Conservation (phyloP, 2,888 invertebrate species). For the Acanthosepion esculentum region DNA sequence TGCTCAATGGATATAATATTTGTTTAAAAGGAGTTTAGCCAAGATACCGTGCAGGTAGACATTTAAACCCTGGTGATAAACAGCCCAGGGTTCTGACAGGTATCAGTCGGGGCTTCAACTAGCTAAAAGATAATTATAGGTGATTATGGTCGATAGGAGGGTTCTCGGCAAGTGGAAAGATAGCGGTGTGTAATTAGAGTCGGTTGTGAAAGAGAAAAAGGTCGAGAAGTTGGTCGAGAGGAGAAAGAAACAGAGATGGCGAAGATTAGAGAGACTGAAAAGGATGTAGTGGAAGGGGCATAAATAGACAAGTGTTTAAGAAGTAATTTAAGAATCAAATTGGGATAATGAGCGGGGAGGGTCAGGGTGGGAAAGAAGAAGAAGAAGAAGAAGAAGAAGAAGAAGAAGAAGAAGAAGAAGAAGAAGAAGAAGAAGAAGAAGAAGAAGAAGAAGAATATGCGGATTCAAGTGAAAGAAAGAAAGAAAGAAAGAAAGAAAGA, state of each 20-base stretch:
- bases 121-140: too few species aligned
- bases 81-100: too few species aligned
- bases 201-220: background rate
- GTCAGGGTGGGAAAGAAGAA: background rate
- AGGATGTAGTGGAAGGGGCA: background rate
- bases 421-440: background rate
- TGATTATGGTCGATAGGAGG: background rate
- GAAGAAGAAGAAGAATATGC: too few species aligned
- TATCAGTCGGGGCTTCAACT: too few species aligned
- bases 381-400: background rate
- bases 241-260: background rate
- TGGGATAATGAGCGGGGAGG: background rate
- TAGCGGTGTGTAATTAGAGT: background rate
- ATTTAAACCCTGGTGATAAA: too few species aligned
- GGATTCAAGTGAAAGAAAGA: too few species aligned
- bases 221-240: background rate
- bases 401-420: background rate
- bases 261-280: background rate
- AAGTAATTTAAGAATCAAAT: conserved; percentile 10
- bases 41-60: too few species aligned
- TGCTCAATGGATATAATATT: too few species aligned
- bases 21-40: too few species aligned
- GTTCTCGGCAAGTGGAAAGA: background rate
- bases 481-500: background rate
- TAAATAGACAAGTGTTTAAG: background rate